phyloP scores from a whole-genome alignment of 30 jellyfish, hydroid and myxozoan species.

The Aurelia sp. region DNA sequence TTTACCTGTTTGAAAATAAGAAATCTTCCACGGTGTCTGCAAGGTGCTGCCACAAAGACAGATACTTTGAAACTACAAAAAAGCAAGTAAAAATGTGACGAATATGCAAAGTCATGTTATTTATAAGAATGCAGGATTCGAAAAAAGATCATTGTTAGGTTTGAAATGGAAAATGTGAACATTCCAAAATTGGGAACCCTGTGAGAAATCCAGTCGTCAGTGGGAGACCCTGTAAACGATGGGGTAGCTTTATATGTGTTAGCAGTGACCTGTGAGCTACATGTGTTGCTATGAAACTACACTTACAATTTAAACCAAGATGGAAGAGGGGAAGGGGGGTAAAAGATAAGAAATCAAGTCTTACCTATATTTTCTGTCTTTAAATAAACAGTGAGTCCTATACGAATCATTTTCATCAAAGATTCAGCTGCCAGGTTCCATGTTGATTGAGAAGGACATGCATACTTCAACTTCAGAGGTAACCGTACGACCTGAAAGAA shows the following conservation, averaged over 20 bases:
- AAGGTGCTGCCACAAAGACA: constrained; percentile 76
- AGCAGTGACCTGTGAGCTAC: no score
- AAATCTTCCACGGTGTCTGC: constrained; percentile 89
- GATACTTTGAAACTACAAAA: neutral
- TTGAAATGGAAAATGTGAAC: no score
- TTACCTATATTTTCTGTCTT: constrained; percentile 55
- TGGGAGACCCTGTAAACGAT: no score
- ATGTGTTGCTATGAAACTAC: no score
- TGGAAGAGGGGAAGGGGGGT: neutral
- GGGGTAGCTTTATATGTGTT: no score
- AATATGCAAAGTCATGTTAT: no score
- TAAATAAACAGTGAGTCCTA: constrained; percentile 73
- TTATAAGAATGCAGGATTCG: no score
- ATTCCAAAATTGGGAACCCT: no score
- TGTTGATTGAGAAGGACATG: constrained; percentile 92
- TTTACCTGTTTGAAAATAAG: constrained; percentile 84
- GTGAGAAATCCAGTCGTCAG: no score
- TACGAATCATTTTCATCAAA: constrained; percentile 64
- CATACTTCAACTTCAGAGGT: constrained; percentile 91
- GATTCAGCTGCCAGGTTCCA: constrained; percentile 90
- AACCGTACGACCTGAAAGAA: constrained; percentile 70
- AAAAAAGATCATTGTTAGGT: no score
- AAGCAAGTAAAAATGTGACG: no score
- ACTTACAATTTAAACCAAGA: no score
- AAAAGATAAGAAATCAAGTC: neutral